Percentiles rank a stretch among this genome's conserved stretches.
Evolutionary conservation across 2,113 vertebrate species (phyloP).

Genomic region (Psittacara wagleri): DNA sequence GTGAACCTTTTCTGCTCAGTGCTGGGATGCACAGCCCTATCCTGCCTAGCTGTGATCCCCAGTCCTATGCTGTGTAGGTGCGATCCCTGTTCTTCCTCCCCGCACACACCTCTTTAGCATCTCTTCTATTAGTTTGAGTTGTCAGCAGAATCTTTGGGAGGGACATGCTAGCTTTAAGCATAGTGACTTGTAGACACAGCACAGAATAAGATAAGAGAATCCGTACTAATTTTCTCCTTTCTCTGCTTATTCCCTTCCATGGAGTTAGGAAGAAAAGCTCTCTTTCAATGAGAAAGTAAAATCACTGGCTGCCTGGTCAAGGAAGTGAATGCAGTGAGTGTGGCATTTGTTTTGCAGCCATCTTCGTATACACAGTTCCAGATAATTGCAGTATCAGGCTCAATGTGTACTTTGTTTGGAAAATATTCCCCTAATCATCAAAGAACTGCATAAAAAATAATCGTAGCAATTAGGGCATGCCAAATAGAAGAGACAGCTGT

Average conservation of each 20-base stretch:
- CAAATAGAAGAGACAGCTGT: slow-evolving; percentile 44
- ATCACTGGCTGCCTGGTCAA: not conserved
- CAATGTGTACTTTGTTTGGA: slow-evolving; percentile 42
- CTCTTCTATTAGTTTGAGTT: not conserved
- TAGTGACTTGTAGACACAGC: not conserved
- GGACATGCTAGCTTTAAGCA: not conserved
- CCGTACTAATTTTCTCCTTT: not conserved
- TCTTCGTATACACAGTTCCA: slow-evolving; percentile 16
- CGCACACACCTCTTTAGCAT: not conserved
- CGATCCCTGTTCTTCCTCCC: too few species aligned
- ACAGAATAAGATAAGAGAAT: not conserved
- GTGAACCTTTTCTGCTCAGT: not conserved
- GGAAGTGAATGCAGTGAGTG: slow-evolving; percentile 21
- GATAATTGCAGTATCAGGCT: slow-evolving; percentile 14
- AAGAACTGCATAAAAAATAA: slow-evolving; percentile 25
- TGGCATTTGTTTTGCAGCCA: not conserved
- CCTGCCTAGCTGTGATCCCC: not conserved
- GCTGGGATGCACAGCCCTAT: not conserved
- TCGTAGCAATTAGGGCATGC: slow-evolving; percentile 19
- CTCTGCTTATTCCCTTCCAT: not conserved
- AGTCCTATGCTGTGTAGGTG: not conserved
- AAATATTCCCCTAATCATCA: slow-evolving; percentile 21
- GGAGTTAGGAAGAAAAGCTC: not conserved
- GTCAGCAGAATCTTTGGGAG: not conserved
- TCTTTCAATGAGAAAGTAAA: not conserved